These are phyloP conservation scores for Podabrus alpinus DNA, from an alignment of 2,888 invertebrate species.

Conservation along the genomic window DNA sequence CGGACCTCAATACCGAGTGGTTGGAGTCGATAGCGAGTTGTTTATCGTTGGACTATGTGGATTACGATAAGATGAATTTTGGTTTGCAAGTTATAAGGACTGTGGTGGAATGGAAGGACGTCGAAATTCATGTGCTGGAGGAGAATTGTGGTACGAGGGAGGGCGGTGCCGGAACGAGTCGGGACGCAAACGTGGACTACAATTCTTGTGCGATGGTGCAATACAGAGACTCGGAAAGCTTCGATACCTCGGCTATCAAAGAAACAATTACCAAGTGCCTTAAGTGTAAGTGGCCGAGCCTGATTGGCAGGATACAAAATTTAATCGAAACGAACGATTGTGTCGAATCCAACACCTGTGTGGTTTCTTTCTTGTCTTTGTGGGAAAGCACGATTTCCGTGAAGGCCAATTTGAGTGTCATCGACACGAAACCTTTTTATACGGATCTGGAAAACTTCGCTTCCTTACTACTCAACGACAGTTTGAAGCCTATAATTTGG, in stretches of 20 bases:
- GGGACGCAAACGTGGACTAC: conserved; percentile 30
- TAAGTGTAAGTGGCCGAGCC: conserved; percentile 81
- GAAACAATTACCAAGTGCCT: conserved; percentile 83
- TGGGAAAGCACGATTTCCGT: conserved; percentile 92
- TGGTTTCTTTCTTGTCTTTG: conserved; percentile 79
- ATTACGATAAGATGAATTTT: conserved; percentile 77
- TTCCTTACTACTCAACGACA: conserved; percentile 67
- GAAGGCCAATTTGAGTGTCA: conserved; percentile 85
- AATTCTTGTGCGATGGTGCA: conserved; percentile 62
- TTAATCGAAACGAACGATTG: conserved; percentile 63
- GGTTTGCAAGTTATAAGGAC: conserved; percentile 83
- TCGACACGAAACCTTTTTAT: conserved; percentile 88
- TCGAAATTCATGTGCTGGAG: conserved; percentile 78
- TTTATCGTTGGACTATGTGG: conserved; percentile 67
- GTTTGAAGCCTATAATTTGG: conserved; percentile 82
- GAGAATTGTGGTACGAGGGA: conserved; percentile 58
- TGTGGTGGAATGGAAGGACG: conserved; percentile 87
- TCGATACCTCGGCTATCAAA: conserved; percentile 85
- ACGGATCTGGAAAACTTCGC: conserved; percentile 82
- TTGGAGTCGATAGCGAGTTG: conserved; percentile 77
- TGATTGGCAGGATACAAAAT: conserved; percentile 73
- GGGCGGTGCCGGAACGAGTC: conserved; percentile 42
- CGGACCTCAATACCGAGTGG: conserved; percentile 80
- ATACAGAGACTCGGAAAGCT: conserved; percentile 78
- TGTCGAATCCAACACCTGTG: conserved; percentile 70